phyloP scores from a whole-genome alignment of 2,888 invertebrate genomes.

The Callinectes sapidus region DNA sequence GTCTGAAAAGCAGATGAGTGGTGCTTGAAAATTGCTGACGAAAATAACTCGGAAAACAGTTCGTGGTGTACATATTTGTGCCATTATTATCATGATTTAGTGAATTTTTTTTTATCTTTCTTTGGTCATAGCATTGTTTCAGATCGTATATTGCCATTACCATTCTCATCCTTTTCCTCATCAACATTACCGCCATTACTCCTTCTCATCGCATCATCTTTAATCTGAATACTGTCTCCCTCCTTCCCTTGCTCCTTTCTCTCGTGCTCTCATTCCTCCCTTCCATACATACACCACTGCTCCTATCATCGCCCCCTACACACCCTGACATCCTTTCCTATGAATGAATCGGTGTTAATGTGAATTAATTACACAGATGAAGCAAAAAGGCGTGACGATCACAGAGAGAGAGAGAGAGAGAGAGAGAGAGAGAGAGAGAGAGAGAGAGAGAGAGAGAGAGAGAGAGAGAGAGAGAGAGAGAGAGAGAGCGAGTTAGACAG shows the following conservation, averaged over 20 bases:
- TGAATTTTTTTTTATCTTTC: background rate
- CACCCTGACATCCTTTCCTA: background rate
- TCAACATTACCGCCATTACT: background rate
- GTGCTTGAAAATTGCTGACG: too few relatives aligned
- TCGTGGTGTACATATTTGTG: too few relatives aligned
- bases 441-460: background rate
- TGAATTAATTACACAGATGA: background rate
- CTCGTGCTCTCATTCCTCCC: background rate
- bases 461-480: too few relatives aligned
- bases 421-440: constrained; percentile 1
- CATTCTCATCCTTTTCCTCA: background rate
- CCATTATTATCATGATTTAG: too few relatives aligned
- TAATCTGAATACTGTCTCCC: background rate
- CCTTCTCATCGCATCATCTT: background rate
- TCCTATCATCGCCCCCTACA: background rate
- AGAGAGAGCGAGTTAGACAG: constrained; percentile 26
- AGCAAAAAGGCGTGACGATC: background rate
- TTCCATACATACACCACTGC: background rate
- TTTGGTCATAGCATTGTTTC: background rate
- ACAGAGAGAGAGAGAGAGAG: background rate
- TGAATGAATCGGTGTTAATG: constrained; percentile 31
- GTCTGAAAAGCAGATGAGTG: too few relatives aligned
- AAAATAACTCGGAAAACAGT: too few relatives aligned
- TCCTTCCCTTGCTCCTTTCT: background rate
- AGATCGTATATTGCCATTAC: background rate